Evolutionary conservation across 1,140 invertebrate species (phyloP).

Genomic region (Pachypeltis micranthus): DNA sequence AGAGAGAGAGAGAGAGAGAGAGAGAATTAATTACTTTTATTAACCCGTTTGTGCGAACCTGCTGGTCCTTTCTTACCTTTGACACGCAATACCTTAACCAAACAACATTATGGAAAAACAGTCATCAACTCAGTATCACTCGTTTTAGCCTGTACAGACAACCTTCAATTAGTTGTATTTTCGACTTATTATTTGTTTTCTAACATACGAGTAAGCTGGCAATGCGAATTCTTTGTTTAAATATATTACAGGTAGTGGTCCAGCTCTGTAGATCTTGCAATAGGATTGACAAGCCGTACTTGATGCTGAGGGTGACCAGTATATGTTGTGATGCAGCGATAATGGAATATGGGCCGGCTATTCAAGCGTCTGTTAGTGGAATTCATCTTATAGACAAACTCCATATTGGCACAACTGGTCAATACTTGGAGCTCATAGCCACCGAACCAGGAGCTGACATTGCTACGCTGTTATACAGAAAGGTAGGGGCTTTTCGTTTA

Average conservation of each 20-base stretch:
- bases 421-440: slow-evolving; percentile 63
- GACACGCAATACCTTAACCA: too few relatives aligned
- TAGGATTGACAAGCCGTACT: slow-evolving; percentile 55
- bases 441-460: slow-evolving; percentile 48
- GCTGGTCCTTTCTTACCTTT: not conserved
- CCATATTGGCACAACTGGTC: slow-evolving; percentile 55
- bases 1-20: too few relatives aligned
- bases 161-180: not conserved
- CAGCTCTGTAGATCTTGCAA: slow-evolving; percentile 49
- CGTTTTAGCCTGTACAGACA: not conserved
- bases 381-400: slow-evolving; percentile 69
- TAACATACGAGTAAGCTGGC: not conserved
- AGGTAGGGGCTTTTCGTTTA: too few relatives aligned
- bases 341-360: slow-evolving; percentile 65
- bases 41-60: too few relatives aligned
- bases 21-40: too few relatives aligned
- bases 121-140: not conserved
- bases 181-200: not conserved
- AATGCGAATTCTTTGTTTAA: not conserved
- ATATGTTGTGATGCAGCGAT: slow-evolving; percentile 59
- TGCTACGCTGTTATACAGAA: slow-evolving; percentile 60
- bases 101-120: too few relatives aligned
- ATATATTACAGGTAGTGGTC: slow-evolving; percentile 34
- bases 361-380: slow-evolving; percentile 58
- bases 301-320: slow-evolving; percentile 57